Evolutionary conservation across 2,797 vertebrate species (phyloP).

Genomic region (Champsocephalus esox): DNA sequence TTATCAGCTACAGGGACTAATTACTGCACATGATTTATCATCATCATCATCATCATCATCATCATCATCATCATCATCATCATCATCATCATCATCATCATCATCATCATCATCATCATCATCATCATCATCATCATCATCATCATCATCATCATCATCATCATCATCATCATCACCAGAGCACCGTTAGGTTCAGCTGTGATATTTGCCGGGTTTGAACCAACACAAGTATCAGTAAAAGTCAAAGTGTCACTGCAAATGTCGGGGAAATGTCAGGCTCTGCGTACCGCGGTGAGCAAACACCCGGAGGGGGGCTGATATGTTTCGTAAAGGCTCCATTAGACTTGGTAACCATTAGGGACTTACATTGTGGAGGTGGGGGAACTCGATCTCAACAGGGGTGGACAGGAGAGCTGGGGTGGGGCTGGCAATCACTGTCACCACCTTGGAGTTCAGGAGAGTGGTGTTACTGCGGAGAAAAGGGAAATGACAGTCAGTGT

Average conservation of each 20-base stretch:
- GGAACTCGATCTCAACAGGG: slow-evolving; percentile 95
- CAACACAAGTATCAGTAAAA: slow-evolving; percentile 60
- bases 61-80: slow-evolving; percentile 10
- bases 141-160: slow-evolving; percentile 26
- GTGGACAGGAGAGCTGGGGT: slow-evolving; percentile 88
- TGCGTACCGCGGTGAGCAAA: slow-evolving; percentile 56
- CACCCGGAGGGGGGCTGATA: slow-evolving; percentile 51
- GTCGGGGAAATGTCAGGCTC: slow-evolving; percentile 80
- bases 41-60: slow-evolving; percentile 22
- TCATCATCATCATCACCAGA: slow-evolving; percentile 9
- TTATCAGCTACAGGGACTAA: slow-evolving; percentile 47
- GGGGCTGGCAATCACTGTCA: slow-evolving; percentile 95
- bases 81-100: slow-evolving; percentile 12
- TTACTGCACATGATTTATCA: slow-evolving; percentile 47
- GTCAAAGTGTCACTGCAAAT: slow-evolving; percentile 74
- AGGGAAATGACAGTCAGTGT: slow-evolving; percentile 29
- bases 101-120: slow-evolving; percentile 10
- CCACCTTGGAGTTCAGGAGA: slow-evolving; percentile 94
- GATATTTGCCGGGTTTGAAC: slow-evolving; percentile 53
- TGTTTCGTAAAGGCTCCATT: slow-evolving; percentile 47
- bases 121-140: slow-evolving; percentile 26
- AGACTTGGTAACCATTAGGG: slow-evolving; percentile 36
- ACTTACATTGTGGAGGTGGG: slow-evolving; percentile 97
- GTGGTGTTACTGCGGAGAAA: slow-evolving; percentile 88
- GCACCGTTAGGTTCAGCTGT: slow-evolving; percentile 45